Evolutionary conservation across 2,888 invertebrate species (phyloP).

Genomic region (Calliopum simillimum): DNA sequence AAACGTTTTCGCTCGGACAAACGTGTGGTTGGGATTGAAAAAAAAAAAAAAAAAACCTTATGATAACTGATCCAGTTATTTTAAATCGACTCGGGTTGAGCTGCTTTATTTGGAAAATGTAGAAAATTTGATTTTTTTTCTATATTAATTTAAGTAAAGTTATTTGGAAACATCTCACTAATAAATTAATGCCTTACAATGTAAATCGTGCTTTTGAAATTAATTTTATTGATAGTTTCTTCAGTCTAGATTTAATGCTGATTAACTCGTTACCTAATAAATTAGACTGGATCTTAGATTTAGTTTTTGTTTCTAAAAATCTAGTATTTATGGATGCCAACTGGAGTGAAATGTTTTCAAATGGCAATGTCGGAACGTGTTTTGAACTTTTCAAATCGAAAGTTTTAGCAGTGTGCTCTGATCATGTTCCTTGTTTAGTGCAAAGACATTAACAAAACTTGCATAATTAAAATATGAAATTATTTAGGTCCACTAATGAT

Average conservation of each 20-base stretch:
- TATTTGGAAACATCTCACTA: background rate
- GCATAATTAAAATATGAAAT: no score
- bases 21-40: no score
- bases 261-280: background rate
- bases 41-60: no score
- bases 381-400: background rate
- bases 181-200: background rate
- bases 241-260: background rate
- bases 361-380: background rate
- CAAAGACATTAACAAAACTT: no score
- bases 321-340: background rate
- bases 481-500: no score
- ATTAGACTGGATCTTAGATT: background rate
- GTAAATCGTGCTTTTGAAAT: background rate
- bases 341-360: background rate
- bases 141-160: background rate
- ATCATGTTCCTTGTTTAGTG: background rate
- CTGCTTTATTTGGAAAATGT: no score
- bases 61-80: no score
- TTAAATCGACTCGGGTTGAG: no score
- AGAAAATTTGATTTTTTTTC: no score
- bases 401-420: background rate
- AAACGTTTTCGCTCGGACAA: no score
- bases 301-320: background rate
- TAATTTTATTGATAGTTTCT: slow-evolving; percentile 3